A percentile compares a stretch with the other conserved stretches of the same genome.
Conservation (phyloP, 1,140 invertebrate species). For the Pseudomyrmex concolor region DNA sequence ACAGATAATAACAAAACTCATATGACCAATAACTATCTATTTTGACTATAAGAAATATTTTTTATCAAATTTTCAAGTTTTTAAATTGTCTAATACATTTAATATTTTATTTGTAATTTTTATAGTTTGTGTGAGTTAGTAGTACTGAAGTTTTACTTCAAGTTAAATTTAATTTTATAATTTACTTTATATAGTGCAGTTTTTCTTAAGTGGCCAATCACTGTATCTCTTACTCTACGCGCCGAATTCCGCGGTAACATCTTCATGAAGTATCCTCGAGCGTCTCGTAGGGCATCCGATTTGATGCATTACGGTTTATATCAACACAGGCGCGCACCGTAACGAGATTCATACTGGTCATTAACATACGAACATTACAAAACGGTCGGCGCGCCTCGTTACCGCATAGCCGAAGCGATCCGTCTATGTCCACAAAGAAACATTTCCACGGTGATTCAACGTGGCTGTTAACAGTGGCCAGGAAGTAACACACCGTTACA, state of each 20-base stretch:
- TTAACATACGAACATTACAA: slow-evolving; percentile 62
- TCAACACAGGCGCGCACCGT: slow-evolving; percentile 20
- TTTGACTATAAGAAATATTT: too few species aligned
- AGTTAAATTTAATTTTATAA: too few species aligned
- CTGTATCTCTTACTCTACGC: too few species aligned
- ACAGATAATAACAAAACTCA: too few species aligned
- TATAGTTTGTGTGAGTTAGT: too few species aligned
- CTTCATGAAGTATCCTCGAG: slow-evolving; percentile 47
- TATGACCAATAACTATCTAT: too few species aligned
- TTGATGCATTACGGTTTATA: slow-evolving; percentile 54
- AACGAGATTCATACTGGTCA: slow-evolving; percentile 61
- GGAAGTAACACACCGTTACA: slow-evolving; percentile 58
- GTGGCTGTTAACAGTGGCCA: slow-evolving; percentile 57
- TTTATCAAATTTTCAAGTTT: too few species aligned
- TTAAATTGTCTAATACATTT: too few species aligned
- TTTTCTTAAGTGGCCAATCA: too few species aligned
- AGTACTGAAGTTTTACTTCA: too few species aligned
- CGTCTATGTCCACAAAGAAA: slow-evolving; percentile 61
- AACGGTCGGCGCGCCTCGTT: slow-evolving; percentile 53
- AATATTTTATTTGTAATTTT: too few species aligned
- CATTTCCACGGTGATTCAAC: slow-evolving; percentile 55
- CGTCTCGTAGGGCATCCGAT: slow-evolving; percentile 25
- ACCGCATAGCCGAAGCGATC: slow-evolving; percentile 45
- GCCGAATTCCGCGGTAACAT: slow-evolving; percentile 55
- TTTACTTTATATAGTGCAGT: too few species aligned